Evolutionary conservation across 2,113 vertebrate species (phyloP).

Genomic region (Cervus canadensis): DNA sequence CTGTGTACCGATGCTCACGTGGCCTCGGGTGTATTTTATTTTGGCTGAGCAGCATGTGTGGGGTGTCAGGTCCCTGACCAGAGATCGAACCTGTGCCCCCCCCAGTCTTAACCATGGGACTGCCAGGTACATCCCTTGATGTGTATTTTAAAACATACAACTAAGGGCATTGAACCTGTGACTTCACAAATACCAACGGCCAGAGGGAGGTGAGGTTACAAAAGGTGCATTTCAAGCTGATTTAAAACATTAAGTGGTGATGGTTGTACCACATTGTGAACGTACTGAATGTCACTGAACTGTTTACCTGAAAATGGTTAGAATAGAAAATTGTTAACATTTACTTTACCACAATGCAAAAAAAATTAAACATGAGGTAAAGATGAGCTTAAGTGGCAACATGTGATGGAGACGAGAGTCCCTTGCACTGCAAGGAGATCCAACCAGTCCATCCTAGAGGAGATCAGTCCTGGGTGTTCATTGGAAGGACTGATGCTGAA

Average conservation of each 20-base stretch:
- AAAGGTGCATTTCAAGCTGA: neutral
- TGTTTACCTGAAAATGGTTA: neutral
- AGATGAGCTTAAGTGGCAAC: neutral
- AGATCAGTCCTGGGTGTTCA: neutral
- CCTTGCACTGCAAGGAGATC: neutral
- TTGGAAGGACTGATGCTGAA: neutral
- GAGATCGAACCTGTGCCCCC: neutral
- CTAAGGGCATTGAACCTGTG: neutral
- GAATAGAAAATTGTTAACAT: neutral
- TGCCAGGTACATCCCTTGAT: neutral
- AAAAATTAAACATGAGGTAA: neutral
- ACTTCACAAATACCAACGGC: neutral
- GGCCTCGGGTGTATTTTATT: neutral
- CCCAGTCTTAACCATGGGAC: neutral
- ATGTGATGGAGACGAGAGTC: neutral
- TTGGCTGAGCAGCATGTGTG: neutral
- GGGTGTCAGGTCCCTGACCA: neutral
- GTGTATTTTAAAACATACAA: neutral
- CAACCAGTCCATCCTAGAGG: neutral
- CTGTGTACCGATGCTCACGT: too few relatives aligned
- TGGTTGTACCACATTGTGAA: neutral
- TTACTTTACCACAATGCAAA: neutral
- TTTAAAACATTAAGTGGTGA: neutral
- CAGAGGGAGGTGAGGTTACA: neutral
- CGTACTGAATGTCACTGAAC: neutral